A percentile compares a stretch with the other conserved stretches of the same genome.
phyloP scores from a whole-genome alignment of 2,113 vertebrate genomes.

The Ophiodon elongatus region DNA sequence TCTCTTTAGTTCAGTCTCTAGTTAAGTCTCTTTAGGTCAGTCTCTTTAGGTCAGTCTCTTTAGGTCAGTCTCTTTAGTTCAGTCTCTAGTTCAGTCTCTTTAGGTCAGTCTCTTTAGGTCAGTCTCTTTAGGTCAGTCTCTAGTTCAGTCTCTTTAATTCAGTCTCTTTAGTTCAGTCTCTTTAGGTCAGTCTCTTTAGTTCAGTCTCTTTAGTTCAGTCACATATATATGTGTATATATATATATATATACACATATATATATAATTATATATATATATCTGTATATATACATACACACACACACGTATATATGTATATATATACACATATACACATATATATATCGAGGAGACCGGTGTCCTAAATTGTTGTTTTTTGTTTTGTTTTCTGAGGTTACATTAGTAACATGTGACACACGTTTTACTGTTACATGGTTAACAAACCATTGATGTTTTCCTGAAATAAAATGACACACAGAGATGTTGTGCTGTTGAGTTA shows the following conservation, averaged over 20 bases:
- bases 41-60: constrained; percentile 48
- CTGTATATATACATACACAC: no score
- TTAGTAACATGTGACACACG: no score
- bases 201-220: constrained; percentile 29
- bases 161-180: constrained; percentile 69
- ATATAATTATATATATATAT: no score
- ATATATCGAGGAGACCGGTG: no score
- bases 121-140: constrained; percentile 43
- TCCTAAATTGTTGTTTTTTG: no score
- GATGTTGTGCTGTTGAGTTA: not conserved
- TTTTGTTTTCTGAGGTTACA: no score
- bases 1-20: constrained; percentile 46
- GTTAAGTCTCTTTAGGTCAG: constrained; percentile 45
- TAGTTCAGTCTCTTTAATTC: constrained; percentile 64
- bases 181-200: constrained; percentile 51
- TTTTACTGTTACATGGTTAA: no score
- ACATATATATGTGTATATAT: not conserved
- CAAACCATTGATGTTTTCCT: no score
- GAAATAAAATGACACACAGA: not conserved
- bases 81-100: constrained; percentile 68
- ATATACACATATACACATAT: not conserved
- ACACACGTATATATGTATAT: not conserved
- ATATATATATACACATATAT: not conserved
- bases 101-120: constrained; percentile 44
- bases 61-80: constrained; percentile 45